phyloP scores from a whole-genome alignment of 1,140 invertebrate genomes.

The Caenorhabditis latens region DNA sequence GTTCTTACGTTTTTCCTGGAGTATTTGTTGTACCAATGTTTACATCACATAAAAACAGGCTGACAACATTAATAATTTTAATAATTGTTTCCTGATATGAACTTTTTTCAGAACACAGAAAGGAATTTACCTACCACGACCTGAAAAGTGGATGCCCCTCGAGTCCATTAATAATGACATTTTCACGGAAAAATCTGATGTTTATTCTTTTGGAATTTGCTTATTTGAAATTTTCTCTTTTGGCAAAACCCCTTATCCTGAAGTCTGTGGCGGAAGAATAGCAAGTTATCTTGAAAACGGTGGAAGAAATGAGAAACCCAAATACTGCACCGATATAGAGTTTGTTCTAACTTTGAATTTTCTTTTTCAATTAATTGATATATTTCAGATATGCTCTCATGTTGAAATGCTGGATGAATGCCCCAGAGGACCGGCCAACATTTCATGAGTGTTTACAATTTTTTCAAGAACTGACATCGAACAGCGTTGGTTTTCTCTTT shows the following conservation, averaged over 20 bases:
- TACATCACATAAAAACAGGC: no score
- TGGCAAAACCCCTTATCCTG: conserved; percentile 59
- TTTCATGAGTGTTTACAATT: not conserved
- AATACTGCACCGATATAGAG: no score
- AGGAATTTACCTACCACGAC: conserved; percentile 29
- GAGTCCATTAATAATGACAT: conserved; percentile 49
- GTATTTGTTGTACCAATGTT: no score
- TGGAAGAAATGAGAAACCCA: conserved; percentile 6
- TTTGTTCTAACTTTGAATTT: no score
- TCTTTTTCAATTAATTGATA: no score
- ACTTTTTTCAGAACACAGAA: conserved; percentile 38
- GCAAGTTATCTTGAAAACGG: conserved; percentile 45
- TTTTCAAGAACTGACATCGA: not conserved
- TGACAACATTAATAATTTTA: no score
- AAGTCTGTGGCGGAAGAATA: conserved; percentile 20
- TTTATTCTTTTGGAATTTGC: conserved; percentile 65
- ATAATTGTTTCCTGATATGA: not conserved
- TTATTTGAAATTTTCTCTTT: conserved; percentile 64
- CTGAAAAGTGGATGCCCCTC: conserved; percentile 56
- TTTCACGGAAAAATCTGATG: conserved; percentile 59
- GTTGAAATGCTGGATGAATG: not conserved
- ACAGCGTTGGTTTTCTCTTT: not conserved
- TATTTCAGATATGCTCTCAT: not conserved
- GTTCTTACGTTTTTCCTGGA: no score
- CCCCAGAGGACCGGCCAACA: not conserved